Percentiles rank a stretch among this genome's conserved stretches.
These are phyloP conservation scores for Xanthia icteritia DNA, from an alignment of 2,888 invertebrate species.

Conservation along the genomic window DNA sequence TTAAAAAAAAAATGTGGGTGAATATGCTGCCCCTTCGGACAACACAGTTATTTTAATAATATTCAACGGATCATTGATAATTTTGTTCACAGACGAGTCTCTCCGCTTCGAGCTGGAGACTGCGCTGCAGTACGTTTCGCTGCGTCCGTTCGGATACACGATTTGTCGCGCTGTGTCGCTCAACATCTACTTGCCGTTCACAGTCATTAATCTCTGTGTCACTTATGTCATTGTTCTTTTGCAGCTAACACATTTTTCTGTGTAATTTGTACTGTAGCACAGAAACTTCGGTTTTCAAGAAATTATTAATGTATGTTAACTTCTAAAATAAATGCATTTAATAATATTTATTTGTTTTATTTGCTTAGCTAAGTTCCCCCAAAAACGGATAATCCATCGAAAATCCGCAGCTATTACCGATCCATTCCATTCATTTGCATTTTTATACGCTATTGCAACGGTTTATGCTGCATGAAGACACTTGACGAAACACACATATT, in stretches of 20 bases:
- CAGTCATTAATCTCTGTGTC: conserved; percentile 22
- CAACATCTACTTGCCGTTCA: conserved; percentile 35
- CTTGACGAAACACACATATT: too few species aligned
- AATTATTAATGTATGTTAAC: too few species aligned
- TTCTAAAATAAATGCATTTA: too few species aligned
- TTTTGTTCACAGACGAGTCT: conserved; percentile 48
- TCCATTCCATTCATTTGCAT: too few species aligned
- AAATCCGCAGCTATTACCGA: too few species aligned
- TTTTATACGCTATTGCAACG: too few species aligned
- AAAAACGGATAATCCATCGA: too few species aligned
- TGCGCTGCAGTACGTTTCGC: conserved; percentile 43
- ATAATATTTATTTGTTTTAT: too few species aligned
- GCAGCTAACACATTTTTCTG: conserved; percentile 21
- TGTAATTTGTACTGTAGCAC: background rate
- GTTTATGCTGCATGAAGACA: too few species aligned
- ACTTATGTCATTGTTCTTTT: conserved; percentile 34
- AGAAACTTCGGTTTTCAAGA: too few species aligned
- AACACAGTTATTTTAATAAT: background rate
- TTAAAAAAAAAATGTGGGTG: background rate
- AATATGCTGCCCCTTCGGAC: background rate
- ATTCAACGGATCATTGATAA: background rate
- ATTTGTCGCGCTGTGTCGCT: conserved; percentile 43
- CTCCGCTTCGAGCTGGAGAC: conserved; percentile 49
- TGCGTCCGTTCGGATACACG: conserved; percentile 53
- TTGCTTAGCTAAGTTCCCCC: too few species aligned